Evolutionary conservation across 2,888 invertebrate genomes (phyloP).

Genomic region (Blastobasis adustella): DNA sequence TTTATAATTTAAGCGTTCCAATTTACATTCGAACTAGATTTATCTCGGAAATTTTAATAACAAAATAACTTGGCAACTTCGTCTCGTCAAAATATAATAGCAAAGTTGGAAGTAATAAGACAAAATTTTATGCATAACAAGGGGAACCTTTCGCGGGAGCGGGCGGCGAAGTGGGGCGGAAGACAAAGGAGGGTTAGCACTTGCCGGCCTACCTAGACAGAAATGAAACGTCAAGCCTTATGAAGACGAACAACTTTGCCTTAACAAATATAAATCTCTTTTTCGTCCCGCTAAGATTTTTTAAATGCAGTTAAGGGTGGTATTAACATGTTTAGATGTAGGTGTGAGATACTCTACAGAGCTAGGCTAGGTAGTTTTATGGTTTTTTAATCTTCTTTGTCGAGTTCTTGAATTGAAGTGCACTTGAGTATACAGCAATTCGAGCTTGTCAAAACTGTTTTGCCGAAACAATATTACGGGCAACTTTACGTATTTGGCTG

Average conservation of each 20-base stretch:
- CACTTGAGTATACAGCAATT: too few species aligned
- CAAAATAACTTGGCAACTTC: constrained; percentile 71
- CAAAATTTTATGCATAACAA: constrained; percentile 74
- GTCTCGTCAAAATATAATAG: constrained; percentile 70
- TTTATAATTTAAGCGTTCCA: constrained; percentile 64
- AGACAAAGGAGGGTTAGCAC: constrained; percentile 49
- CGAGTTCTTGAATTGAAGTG: too few species aligned
- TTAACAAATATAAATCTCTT: constrained; percentile 70
- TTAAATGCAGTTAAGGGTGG: constrained; percentile 46
- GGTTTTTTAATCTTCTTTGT: too few species aligned
- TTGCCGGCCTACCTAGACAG: constrained; percentile 69
- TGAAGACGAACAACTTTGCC: constrained; percentile 70
- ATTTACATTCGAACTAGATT: constrained; percentile 68
- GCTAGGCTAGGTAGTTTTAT: too few species aligned
- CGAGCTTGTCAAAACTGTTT: too few species aligned
- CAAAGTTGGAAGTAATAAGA: constrained; percentile 73
- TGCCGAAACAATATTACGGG: too few species aligned
- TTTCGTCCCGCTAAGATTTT: constrained; percentile 52
- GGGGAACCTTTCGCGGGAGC: constrained; percentile 43
- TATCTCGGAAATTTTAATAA: constrained; percentile 71
- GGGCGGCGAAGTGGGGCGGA: constrained; percentile 28
- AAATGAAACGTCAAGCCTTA: constrained; percentile 69
- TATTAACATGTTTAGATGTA: constrained; percentile 41
- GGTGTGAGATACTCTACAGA: too few species aligned
- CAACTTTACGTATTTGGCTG: too few species aligned